Base-by-base conservation (phyloP, 2,113 vertebrate species). In the Aviceda subcristata region DNA sequence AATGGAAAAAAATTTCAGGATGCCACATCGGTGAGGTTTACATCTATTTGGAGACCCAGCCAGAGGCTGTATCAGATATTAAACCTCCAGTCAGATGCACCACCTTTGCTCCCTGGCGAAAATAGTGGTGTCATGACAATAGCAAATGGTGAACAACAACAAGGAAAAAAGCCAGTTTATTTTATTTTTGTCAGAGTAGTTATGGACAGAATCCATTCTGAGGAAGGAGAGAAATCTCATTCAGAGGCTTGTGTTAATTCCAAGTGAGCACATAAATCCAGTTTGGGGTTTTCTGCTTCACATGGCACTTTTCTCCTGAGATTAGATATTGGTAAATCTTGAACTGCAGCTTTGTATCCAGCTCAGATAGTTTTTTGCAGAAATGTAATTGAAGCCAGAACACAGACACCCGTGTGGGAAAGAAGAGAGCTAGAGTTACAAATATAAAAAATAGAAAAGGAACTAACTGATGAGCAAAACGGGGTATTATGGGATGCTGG, bases 31-130 rank as follows among this genome's bases (percentile, higher is more conserved):
- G 57, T 50, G 24, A 87, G 27, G 78, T 82, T 97, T 95, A 93
- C 50, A 74, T 69, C 62, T 77, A 63, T 88, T 89, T 91, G 84
- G 91, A 94, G 88, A 94, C 53, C 5, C 5, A 85, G 80, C 53
- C 73, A 94, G 71, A 90, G 87, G 91, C 91, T 93, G 39, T 69
- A 90, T 85, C 81, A 74, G 74, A 93, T 94, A 97, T 94, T 95
- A 96, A 96, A 95, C 62, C 55, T 78, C 73, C 74, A 43, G 59
- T 51, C 7, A 2, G 59, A 91, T 43, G 46, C 23, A 85, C n/a
- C 55, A 92, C 77, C 94, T 93, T 93, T 95, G 69, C 50, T 91
- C 81, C 46, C 67, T 69, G 36, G 66, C 0, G 12, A 94, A 95
- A 94, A 92, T 17, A 78, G 30, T 46, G 23, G 18, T 83, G 63